Base-by-base conservation (phyloP, 2,888 invertebrate species). In the Phortica okadai region DNA sequence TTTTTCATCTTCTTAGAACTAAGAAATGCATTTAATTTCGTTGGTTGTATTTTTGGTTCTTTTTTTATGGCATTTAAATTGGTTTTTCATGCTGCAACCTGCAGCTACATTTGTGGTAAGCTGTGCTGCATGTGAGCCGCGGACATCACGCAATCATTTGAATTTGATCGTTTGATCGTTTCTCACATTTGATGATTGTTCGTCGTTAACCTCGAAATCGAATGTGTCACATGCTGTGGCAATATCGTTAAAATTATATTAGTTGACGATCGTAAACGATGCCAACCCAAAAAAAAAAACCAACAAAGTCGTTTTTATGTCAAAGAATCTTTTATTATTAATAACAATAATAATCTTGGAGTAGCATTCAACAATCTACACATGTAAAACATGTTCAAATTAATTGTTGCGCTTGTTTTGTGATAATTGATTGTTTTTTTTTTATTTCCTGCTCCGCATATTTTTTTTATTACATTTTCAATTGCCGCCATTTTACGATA, bases 41-140 rank as follows among this genome's bases (percentile, higher is more conserved):
- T 25, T 21, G 69, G 45, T 33, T 33, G 33, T 33, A 33, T 33
- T 33, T 33, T 33, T 25, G 41, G 42, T 33, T 33, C 10, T 77
- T 78, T 83, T 83, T 89, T 88, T 85, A 87, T 86, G 75, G 79
- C 80, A 83, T 88, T 87, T 84, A 86, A 85, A 88, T 87, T 84
- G 83, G 74, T 81, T 79, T 85, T 82, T 85, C 42, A 5, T 16
- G 41, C 33, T 2, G 33, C 33, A 33, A 33, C 33, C 33, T 33
- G 33, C 33, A 33, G 33, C 33, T 33, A 33, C 33, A 33, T 21
- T 21, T 33, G 33, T 5, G 33, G 1, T 33, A 33, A 33, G 33
- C 33, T 33, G 33, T 33, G 33, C 4, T 2, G 33, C 33, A 33
- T 33, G 33, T 33, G 33, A 21, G 33, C 33, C 1, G 33, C 33